Base-by-base conservation (phyloP, 1,140 invertebrate genomes). In the Gonatopus flavifemur region DNA sequence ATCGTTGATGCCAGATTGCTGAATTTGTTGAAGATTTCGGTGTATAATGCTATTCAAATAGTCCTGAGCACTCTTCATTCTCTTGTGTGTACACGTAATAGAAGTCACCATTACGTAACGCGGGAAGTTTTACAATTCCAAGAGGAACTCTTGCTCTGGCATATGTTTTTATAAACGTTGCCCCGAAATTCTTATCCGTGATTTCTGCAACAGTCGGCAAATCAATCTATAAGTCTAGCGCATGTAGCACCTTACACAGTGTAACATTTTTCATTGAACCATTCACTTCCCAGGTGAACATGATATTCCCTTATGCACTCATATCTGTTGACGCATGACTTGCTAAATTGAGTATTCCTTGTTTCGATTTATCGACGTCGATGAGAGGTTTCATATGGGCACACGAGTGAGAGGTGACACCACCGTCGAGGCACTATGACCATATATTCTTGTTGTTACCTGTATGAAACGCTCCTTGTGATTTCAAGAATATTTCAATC, bases 161-260 rank as follows among this genome's bases (percentile, higher is more conserved):
- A 12, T 47, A 42, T 15, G 30, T 15, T 3, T 2, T 7, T 10
- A 16, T 13, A 33, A 57, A 57, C 7, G 12, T 22, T 12, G 52
- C 44, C 6, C 15, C 15, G 30, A 19, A 13, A 2, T 46, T 49
- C 39, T 57, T 52, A 19, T 39, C 20, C 1, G 42, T 25, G 2
- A 57, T 52, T 45, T 57, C 37, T 28, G 43, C 52, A 5, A 57
- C 55, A 12, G 49, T 49, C 16, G 52, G 16, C 13, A 57, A 42
- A 38, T 57, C 52, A 2, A 42, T 44, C 22, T 49, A 18, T 7
- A 43, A 8, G 7, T 25, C 33, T 4, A 45, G 35, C 6, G 49
- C 30, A 30, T 44, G 42, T 12, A 52, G 19, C 7, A 57, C 55
- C 39, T 57, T 15, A 6, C 52, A 43, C 15, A 37, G 21, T 24